Base-by-base conservation (phyloP, 37 sponge, comb jelly and placozoan genomes). In the Geodia barretti region DNA sequence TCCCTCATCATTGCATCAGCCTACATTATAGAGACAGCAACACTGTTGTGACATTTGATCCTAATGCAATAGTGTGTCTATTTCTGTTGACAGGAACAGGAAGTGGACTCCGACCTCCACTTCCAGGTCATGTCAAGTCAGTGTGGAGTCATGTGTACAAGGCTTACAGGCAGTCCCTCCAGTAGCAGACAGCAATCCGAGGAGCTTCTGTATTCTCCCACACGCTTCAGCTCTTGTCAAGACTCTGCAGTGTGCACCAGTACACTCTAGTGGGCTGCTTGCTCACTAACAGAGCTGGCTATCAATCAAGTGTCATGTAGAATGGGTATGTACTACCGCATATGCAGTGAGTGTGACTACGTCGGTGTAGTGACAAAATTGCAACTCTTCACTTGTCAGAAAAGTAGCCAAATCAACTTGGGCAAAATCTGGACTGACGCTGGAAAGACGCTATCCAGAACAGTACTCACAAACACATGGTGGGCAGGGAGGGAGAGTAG, bases 1-100 rank as follows among this genome's bases (percentile, higher is more conserved):
- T 96, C 96, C 62, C 94, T 75, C 96, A 96, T 96, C 94, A 85
- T 93, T 35, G 96, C 94, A 64, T 67, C 91, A 3, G 86, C 86
- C 93, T 92, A 71, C 5, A 59, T 40, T n/a, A 67, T 8, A 7
- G 60, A 41, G 5, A 19, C 8, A 62, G 31, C 2, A 37, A 26
- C 60, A 4, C 3, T 34, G 37, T 32, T 61, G 60, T 38, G 61
- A 34, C 77, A 75, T 75, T 31, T 19, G 28, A 29, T 29, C 23
- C 7, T 26, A 65, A 65, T n/a, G 25, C 17, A 65, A n/a, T n/a
- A n/a, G n/a, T n/a, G n/a, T n/a, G 8, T 26, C 23, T 65, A 65
- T 8, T 19, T 37, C 38, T 31, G 11, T 58, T 21, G 11, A 19
- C 60, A 58, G 11, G 60, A 11, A 58, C 19, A 58, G 60, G 60